Evolutionary conservation across 2,797 vertebrate genomes (phyloP).

Genomic region (Neosilurus hyrtlii): DNA sequence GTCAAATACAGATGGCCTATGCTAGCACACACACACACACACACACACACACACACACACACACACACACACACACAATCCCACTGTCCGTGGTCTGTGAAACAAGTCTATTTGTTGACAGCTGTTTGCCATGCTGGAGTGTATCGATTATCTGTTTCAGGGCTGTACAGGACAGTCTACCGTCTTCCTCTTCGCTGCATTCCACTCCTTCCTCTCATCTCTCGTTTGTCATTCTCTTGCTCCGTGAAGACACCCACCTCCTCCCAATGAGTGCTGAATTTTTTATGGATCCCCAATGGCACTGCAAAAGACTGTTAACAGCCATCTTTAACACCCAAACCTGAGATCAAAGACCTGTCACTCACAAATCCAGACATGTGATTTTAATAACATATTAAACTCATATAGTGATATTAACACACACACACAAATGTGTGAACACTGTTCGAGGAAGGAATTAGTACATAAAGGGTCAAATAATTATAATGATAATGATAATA

Average conservation of each 20-base stretch:
- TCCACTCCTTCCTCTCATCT: slow-evolving; percentile 35
- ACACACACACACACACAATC: slow-evolving; percentile 21
- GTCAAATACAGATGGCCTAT: slow-evolving; percentile 24
- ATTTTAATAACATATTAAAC: slow-evolving; percentile 42
- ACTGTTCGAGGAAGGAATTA: not conserved
- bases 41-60: slow-evolving; percentile 32
- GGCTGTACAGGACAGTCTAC: slow-evolving; percentile 30
- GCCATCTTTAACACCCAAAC: slow-evolving; percentile 49
- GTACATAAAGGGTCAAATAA: not conserved
- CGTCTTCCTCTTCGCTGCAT: slow-evolving; percentile 7
- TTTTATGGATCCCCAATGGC: slow-evolving; percentile 50
- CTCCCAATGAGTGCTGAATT: slow-evolving; percentile 47
- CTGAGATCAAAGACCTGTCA: slow-evolving; percentile 40
- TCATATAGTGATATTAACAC: not conserved
- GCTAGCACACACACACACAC: slow-evolving; percentile 37
- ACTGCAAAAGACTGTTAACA: slow-evolving; percentile 49
- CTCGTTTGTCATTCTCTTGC: slow-evolving; percentile 14
- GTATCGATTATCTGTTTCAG: slow-evolving; percentile 53
- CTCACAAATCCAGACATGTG: slow-evolving; percentile 35
- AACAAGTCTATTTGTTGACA: slow-evolving; percentile 57
- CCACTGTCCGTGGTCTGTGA: slow-evolving; percentile 41
- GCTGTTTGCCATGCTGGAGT: slow-evolving; percentile 46
- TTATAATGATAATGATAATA: too few species aligned
- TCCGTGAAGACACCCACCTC: slow-evolving; percentile 19
- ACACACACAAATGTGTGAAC: slow-evolving; percentile 1